These are phyloP conservation scores for Temnothorax rugatulus DNA, from an alignment of 2,888 invertebrate species.

Conservation along the genomic window DNA sequence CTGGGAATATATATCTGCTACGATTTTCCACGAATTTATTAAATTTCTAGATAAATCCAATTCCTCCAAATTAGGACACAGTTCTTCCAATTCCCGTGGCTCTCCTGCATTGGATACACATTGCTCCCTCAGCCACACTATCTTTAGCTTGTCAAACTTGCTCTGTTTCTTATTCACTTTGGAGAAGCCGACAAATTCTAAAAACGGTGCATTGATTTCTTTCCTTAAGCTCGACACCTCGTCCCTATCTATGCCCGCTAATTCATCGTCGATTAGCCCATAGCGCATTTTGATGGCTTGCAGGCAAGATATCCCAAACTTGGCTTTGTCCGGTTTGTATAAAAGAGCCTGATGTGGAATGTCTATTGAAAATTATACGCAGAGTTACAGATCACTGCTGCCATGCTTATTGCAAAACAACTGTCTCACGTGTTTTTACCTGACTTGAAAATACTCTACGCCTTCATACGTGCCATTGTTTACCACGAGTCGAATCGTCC, in stretches of 20 bases:
- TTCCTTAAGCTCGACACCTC: conserved; percentile 89
- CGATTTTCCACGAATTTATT: conserved; percentile 91
- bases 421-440: conserved; percentile 84
- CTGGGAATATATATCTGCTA: conserved; percentile 90
- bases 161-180: conserved; percentile 91
- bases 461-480: conserved; percentile 95
- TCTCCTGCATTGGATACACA: conserved; percentile 90
- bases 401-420: not conserved
- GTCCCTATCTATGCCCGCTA: conserved; percentile 88
- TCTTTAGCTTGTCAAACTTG: conserved; percentile 89
- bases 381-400: not conserved
- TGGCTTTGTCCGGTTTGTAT: conserved; percentile 93
- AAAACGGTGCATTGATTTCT: conserved; percentile 92
- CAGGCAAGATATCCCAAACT: conserved; percentile 91
- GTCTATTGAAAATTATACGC: conserved; percentile 83
- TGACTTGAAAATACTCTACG: conserved; percentile 92
- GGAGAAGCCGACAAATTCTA: conserved; percentile 97
- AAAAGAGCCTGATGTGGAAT: conserved; percentile 95
- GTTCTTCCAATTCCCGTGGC: conserved; percentile 87
- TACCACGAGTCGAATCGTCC: conserved; percentile 96
- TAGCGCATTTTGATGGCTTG: conserved; percentile 92
- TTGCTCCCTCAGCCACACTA: conserved; percentile 90
- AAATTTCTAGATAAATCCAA: conserved; percentile 93
- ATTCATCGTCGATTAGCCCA: conserved; percentile 87
- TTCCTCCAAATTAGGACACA: conserved; percentile 90